Evolutionary conservation across 2,888 invertebrate genomes (phyloP).

Genomic region (Choristoneura rosaceana): DNA sequence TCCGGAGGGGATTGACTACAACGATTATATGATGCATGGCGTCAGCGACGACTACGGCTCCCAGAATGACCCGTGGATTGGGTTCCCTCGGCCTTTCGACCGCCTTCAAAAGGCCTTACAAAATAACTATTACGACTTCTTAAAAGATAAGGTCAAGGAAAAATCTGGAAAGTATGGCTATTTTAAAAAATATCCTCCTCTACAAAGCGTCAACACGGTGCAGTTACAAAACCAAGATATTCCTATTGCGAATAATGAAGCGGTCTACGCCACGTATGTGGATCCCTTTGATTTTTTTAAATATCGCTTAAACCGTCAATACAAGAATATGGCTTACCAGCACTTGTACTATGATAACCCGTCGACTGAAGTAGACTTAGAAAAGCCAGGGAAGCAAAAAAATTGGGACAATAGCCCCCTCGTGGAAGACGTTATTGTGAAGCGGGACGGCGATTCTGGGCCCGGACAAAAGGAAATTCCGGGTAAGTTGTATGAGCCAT

Average conservation of each 20-base stretch:
- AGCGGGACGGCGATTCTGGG: constrained; percentile 58
- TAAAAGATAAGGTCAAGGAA: constrained; percentile 52
- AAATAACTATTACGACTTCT: constrained; percentile 51
- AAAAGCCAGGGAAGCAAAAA: constrained; percentile 49
- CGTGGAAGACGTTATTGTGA: constrained; percentile 59
- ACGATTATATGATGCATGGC: constrained; percentile 47
- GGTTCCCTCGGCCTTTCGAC: constrained; percentile 75
- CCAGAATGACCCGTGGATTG: constrained; percentile 76
- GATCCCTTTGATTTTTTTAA: constrained; percentile 73
- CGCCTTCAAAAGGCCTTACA: constrained; percentile 62
- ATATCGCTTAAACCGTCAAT: constrained; percentile 57
- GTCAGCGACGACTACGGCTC: constrained; percentile 62
- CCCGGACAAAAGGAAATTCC: constrained; percentile 50
- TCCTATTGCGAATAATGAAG: constrained; percentile 53
- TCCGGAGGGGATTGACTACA: constrained; percentile 42
- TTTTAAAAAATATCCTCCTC: constrained; percentile 50
- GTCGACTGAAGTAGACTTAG: constrained; percentile 48
- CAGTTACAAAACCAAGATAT: constrained; percentile 59
- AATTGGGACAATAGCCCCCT: constrained; percentile 55
- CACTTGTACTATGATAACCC: background rate
- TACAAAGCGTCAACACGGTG: constrained; percentile 45
- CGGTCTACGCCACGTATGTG: constrained; percentile 56
- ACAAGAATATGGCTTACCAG: constrained; percentile 1
- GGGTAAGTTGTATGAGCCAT: constrained; percentile 49
- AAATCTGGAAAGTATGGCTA: constrained; percentile 47